Conservation (phyloP, 1,140 invertebrate genomes). For the Andrena cerasifolii region DNA sequence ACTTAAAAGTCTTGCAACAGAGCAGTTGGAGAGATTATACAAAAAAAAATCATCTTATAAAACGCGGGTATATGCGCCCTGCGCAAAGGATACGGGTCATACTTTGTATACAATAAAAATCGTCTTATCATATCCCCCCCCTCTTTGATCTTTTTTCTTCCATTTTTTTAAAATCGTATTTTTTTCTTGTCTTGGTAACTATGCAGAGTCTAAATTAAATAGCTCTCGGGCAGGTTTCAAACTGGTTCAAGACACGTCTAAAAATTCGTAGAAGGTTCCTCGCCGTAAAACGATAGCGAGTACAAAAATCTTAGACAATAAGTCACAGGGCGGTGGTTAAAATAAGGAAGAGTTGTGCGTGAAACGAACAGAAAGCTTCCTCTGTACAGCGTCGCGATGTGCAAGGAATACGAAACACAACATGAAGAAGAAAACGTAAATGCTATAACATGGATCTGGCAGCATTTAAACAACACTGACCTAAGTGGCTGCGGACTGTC, state of each 20-base stretch:
- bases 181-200: constrained; percentile 79
- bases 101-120: constrained; percentile 46
- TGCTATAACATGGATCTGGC: constrained; percentile 61
- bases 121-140: constrained; percentile 31
- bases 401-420: constrained; percentile 1
- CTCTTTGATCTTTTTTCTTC: constrained; percentile 36
- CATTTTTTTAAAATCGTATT: constrained; percentile 64
- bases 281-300: background rate
- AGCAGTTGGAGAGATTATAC: constrained; percentile 49
- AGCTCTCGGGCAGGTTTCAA: constrained; percentile 40
- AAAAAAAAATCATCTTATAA: constrained; percentile 59
- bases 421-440: constrained; percentile 58
- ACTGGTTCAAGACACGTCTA: background rate
- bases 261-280: background rate
- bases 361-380: constrained; percentile 28
- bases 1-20: constrained; percentile 37
- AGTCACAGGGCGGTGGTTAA: background rate
- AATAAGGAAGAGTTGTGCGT: constrained; percentile 42
- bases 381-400: constrained; percentile 30
- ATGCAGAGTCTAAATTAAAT: constrained; percentile 75
- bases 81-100: constrained; percentile 48
- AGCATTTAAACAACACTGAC: constrained; percentile 58
- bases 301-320: constrained; percentile 4
- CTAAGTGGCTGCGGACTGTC: constrained; percentile 64
- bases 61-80: constrained; percentile 22